A percentile compares a stretch with the other conserved stretches of the same genome.
Conservation (phyloP, 2,797 vertebrate species). For the Anabacerthia variegaticeps region DNA sequence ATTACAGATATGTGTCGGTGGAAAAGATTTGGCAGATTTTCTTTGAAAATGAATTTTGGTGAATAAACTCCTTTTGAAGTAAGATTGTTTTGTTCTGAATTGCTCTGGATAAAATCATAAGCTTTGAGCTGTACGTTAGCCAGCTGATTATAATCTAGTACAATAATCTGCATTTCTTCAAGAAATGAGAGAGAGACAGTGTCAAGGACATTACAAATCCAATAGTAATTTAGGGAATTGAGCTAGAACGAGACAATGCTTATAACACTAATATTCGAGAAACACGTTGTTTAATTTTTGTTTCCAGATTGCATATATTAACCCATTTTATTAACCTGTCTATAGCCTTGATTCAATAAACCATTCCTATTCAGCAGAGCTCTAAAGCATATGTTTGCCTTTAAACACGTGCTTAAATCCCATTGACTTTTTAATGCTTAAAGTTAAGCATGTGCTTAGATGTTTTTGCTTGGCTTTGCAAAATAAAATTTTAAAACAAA, state of each 20-base stretch:
- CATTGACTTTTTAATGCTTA: slow-evolving; percentile 68
- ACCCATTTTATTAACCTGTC: slow-evolving; percentile 63
- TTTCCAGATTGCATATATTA: slow-evolving; percentile 52
- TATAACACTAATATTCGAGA: slow-evolving; percentile 21
- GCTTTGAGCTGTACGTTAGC: background rate
- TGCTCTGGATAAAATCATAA: slow-evolving; percentile 30
- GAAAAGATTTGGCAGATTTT: slow-evolving; percentile 44
- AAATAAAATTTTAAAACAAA: background rate
- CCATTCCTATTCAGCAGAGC: slow-evolving; percentile 47
- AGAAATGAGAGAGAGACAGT: slow-evolving; percentile 17
- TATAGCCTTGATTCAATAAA: slow-evolving; percentile 63
- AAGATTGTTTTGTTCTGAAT: background rate
- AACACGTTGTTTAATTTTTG: slow-evolving; percentile 54
- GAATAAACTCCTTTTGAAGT: slow-evolving; percentile 26
- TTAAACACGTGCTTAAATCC: slow-evolving; percentile 67
- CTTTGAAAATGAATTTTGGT: slow-evolving; percentile 45
- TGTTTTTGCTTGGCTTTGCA: slow-evolving; percentile 7
- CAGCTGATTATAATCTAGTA: slow-evolving; percentile 31
- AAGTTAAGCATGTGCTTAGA: slow-evolving; percentile 64
- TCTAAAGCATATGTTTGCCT: slow-evolving; percentile 69
- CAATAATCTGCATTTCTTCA: slow-evolving; percentile 55
- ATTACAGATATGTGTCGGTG: background rate
- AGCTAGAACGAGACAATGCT: background rate
- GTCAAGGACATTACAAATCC: slow-evolving; percentile 45
- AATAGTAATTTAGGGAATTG: slow-evolving; percentile 36